Base-by-base conservation (phyloP, 2,888 invertebrate species). In the Drepana falcataria region DNA sequence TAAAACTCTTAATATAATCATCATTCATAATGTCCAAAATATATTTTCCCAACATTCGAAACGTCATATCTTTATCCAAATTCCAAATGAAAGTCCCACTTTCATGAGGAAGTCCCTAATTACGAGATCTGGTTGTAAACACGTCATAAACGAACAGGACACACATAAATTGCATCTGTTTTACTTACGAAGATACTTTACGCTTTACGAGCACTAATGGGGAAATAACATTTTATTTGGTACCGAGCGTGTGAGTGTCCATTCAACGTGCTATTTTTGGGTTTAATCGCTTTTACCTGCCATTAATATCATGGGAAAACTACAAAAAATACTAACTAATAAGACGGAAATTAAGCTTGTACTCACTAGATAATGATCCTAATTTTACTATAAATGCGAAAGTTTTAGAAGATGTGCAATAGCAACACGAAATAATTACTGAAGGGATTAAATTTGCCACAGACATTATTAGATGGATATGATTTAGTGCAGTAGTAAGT, bases 91-190 rank as follows among this genome's bases (percentile, higher is more conserved):
- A 44, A 44, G 7, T 44, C 9, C 44, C 44, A 44, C 44, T 44
- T 44, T 44, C 44, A 44, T 53, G 72, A 71, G 77, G 77, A 78
- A 73, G 70, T 65, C 59, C 66, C 69, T 84, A 82, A 84, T 81
- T 77, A 72, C 72, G 66, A 66, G 61, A 64, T 73, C 73, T 77
- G 74, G 78, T 80, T 77, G 77, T 77, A 77, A 44, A 71, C 63
- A 63, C 62, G 57, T 73, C 78, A 73, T 84, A 81, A 84, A 83
- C 77, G 73, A 64, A 64, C 64, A 57, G 72, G 79, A 80, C 73
- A 77, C 76, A 75, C 81, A 78, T 77, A 65, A 21, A 76, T 69
- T 60, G 53, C 67, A 65, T 66, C 71, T 72, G 67, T 74, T 76
- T 79, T 69, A 73, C 75, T 79, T 76, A 68, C 75, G 79, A 76